Conservation (phyloP, 2,797 vertebrate species). For the Enteromius argenteus region DNA sequence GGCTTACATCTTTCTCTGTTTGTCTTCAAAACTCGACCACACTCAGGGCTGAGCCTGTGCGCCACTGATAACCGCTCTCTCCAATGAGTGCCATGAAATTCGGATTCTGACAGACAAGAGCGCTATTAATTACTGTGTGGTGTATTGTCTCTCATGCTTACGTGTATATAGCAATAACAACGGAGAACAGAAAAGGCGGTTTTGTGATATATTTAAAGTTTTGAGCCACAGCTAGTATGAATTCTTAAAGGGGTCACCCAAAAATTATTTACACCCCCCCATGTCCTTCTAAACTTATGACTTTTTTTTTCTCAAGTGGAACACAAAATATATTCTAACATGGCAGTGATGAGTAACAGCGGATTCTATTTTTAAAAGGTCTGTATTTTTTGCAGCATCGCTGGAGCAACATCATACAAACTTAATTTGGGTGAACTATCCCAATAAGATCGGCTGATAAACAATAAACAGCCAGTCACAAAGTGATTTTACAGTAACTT, state of each 20-base stretch:
- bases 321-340: background rate
- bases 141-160: slow-evolving; percentile 52
- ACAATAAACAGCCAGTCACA: slow-evolving; percentile 43
- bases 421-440: background rate
- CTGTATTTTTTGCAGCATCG: background rate
- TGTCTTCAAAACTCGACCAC: slow-evolving; percentile 58
- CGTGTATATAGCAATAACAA: slow-evolving; percentile 25
- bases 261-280: background rate
- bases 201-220: slow-evolving; percentile 5
- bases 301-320: background rate
- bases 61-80: slow-evolving; percentile 73
- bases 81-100: slow-evolving; percentile 70
- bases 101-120: slow-evolving; percentile 73
- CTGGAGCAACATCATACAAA: background rate
- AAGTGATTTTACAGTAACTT: slow-evolving; percentile 34
- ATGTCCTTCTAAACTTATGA: background rate
- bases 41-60: slow-evolving; percentile 67
- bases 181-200: background rate
- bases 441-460: background rate
- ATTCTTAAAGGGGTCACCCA: background rate
- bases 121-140: slow-evolving; percentile 64
- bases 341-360: background rate
- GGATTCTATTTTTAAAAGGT: background rate
- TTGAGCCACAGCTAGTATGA: background rate
- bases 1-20: slow-evolving; percentile 32